Conservation (phyloP, 2,113 vertebrate genomes). For the Forbesichthys agassizii region DNA sequence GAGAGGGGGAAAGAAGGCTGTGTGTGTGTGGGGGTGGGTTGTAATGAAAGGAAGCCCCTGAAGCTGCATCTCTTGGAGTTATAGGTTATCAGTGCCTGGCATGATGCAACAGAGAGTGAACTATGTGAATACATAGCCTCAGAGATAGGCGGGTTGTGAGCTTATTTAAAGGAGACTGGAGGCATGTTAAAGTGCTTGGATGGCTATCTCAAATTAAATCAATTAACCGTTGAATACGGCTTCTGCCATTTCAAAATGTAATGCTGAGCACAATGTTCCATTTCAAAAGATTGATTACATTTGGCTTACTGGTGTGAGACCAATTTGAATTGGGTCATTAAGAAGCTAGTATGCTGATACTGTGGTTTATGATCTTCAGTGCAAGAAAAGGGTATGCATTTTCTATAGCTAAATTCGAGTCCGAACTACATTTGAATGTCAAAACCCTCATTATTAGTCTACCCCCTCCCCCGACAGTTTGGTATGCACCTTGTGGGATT, state of each 20-base stretch:
- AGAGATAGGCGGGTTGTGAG: constrained; percentile 1
- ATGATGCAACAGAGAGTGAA: constrained; percentile 32
- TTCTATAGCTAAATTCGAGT: neutral
- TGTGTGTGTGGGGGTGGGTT: constrained; percentile 72
- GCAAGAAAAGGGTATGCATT: constrained; percentile 11
- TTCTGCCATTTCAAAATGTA: neutral
- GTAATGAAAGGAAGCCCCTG: constrained; percentile 80
- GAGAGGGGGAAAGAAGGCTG: constrained; percentile 79
- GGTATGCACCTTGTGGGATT: neutral
- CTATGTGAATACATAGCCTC: constrained; percentile 10
- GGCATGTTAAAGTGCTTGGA: constrained; percentile 2
- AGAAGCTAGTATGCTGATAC: constrained; percentile 17
- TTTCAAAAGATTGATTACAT: constrained; percentile 12
- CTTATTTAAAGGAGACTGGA: neutral
- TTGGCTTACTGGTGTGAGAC: constrained; percentile 11
- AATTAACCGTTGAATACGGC: neutral
- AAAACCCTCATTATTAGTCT: neutral
- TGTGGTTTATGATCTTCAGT: neutral
- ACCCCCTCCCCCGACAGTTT: neutral
- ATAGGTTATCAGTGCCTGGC: constrained; percentile 68
- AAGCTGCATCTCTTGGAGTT: constrained; percentile 80
- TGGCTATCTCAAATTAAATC: constrained; percentile 2
- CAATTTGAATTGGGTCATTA: constrained; percentile 24
- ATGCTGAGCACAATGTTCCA: constrained; percentile 10
- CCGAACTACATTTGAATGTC: neutral